phyloP scores from a whole-genome alignment of 2,888 invertebrate species.

The Yponomeuta cagnagella region DNA sequence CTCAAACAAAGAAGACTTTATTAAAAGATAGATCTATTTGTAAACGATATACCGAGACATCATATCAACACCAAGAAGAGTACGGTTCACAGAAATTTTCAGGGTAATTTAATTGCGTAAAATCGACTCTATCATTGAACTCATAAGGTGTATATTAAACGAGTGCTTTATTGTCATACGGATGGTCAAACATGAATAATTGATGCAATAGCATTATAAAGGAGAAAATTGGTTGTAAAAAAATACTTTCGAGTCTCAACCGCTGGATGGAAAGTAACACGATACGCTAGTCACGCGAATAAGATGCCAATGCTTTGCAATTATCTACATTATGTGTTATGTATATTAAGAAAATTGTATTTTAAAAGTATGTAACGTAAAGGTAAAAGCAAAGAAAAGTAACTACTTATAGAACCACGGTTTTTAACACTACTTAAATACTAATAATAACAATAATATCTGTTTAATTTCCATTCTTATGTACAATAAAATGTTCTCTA shows the following conservation, averaged over 20 bases:
- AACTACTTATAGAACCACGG: background rate
- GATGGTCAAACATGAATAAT: conserved; percentile 22
- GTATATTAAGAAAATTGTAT: conserved; percentile 27
- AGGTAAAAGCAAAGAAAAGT: background rate
- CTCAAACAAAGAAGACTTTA: too few species aligned
- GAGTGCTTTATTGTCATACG: background rate
- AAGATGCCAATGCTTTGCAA: conserved; percentile 36
- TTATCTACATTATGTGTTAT: conserved; percentile 38
- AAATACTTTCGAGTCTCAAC: conserved; percentile 60
- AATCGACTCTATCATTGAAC: background rate
- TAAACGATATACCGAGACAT: background rate
- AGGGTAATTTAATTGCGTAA: background rate
- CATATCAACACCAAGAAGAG: background rate
- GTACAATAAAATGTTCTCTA: too few species aligned
- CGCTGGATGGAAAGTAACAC: conserved; percentile 57
- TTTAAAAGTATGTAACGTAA: background rate
- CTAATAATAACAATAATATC: too few species aligned
- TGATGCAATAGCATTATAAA: conserved; percentile 44
- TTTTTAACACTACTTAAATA: too few species aligned
- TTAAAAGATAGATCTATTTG: background rate
- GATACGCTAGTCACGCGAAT: conserved; percentile 43
- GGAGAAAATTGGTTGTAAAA: conserved; percentile 57
- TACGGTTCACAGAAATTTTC: background rate
- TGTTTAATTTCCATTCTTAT: too few species aligned
- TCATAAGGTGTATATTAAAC: background rate